Base-by-base conservation (phyloP, 1,140 invertebrate species). In the Leptoteleia sp. region DNA sequence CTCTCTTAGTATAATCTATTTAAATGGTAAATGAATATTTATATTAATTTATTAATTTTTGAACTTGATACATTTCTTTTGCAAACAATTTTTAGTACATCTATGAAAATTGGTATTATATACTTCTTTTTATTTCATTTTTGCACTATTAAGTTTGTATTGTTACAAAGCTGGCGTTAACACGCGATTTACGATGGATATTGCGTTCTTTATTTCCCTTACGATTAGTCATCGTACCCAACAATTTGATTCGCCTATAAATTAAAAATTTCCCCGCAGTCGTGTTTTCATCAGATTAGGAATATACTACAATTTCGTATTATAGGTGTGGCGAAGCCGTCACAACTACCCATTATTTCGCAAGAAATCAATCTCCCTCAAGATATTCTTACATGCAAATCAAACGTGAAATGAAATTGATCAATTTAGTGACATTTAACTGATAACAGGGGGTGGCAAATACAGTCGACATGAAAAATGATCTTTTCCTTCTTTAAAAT, bases 221-320 rank as follows among this genome's bases (percentile, higher is more conserved):
- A 3, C 42, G 19, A 47, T 50, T 62, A 50, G 43, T 62, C 59
- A 62, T 43, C 25, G 31, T 40, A 13, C 33, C 38, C 13, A 48
- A 50, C 37, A 42, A 52, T 52, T 42, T 19, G 33, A 3, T 22
- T 27, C 3, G 25, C 22, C 3, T 25, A 6, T 25, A 3, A 3
- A 25, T 25, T 25, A 29, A 70, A 52, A 68, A 68, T 43, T 68
- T 50, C 22, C 19, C n/a, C 25, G 45, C 13, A 16, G 29, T 25
- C 27, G 29, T 11, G 54, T 59, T 70, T 70, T 61, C 54, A 62
- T 62, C 29, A 19, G 47, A 71, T 52, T 71, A 45, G 31, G 4
- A 22, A 13, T 52, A 17, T 42, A 59, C 9, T 40, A 54, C 37
- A 54, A 37, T 71, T 62, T 48, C 31, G 37, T 52, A 25, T 70